These are phyloP conservation scores for Loriculus beryllinus DNA, from an alignment of 2,797 vertebrate species.

Conservation along the genomic window DNA sequence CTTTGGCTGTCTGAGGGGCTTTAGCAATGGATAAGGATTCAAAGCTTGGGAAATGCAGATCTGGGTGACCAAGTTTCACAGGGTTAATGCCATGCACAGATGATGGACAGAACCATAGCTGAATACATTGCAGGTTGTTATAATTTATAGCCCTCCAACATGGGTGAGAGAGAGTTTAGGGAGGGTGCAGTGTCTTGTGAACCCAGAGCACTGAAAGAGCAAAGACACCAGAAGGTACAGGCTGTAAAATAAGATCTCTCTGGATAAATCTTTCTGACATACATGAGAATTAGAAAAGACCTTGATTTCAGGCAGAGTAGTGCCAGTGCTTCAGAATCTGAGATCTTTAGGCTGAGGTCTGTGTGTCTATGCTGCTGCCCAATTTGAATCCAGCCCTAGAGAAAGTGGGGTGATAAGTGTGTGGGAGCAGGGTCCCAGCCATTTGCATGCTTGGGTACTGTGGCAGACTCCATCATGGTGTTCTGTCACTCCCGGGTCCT, in stretches of 20 bases:
- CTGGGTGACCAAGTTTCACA: constrained; percentile 29
- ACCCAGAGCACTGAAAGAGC: background rate
- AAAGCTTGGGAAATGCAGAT: constrained; percentile 39
- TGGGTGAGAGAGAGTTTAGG: background rate
- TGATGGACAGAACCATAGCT: background rate
- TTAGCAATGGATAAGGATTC: constrained; percentile 21
- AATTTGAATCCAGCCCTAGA: background rate
- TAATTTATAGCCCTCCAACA: background rate
- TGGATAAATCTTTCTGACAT: constrained; percentile 12
- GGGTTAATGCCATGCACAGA: background rate
- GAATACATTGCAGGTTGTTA: background rate
- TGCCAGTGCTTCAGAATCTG: background rate
- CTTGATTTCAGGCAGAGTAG: fast-evolving
- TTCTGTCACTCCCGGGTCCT: background rate
- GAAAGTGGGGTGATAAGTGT: background rate
- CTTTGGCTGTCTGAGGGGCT: constrained; percentile 30
- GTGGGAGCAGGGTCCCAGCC: background rate
- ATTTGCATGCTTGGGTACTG: background rate
- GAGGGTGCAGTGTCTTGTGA: background rate
- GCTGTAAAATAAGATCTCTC: background rate
- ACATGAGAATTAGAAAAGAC: background rate
- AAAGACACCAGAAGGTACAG: background rate
- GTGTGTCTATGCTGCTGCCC: background rate
- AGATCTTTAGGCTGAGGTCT: background rate
- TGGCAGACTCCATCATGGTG: background rate